Evolutionary conservation across 2,797 vertebrate species (phyloP), one percentile per base, ranked within the genome.

Genomic region (Cuculus canorus): DNA sequence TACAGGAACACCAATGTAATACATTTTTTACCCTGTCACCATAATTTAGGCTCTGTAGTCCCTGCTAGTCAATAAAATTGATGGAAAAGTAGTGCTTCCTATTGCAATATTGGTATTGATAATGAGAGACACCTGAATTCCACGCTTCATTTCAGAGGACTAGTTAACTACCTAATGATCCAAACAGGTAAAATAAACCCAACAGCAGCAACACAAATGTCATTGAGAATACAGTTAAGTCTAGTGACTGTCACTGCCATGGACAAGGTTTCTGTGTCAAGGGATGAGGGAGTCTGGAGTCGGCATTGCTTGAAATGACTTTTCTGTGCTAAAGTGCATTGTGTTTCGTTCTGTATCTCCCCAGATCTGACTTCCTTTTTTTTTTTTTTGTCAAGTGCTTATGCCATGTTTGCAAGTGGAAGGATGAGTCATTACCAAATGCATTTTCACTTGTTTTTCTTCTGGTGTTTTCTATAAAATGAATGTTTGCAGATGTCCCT

Each of bases 371-470:
- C 0, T 3, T 56, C 21, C 47, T 70, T 80, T 82, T 86, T 71
- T 70, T n/a, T n/a, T n/a, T 75, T 60, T 66, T 9, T 88, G 63
- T 63, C 0, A 0, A 73, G 39, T 70, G 43, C 27, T 92, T 82
- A 37, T 63, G 45, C 52, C 68, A 25, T 76, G 56, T 86, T 90
- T 88, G 80, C 77, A 79, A 72, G 86, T 64, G 56, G 52, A 91
- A 91, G 21, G 24, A 50, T 47, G 69, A 94, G 32, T 61, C 75
- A 37, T 86, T 92, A 76, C n/a, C 68, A 80, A 71, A 92, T 28
- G 32, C 22, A 76, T 84, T 92, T 90, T 88, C 85, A 17, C 25
- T 92, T 70, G 39, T 8, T 78, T 91, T 92, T 73, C 32, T 90
- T 81, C 19, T 69, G 10, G 8, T 84, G 53, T 90, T 86, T 88